phyloP scores from a whole-genome alignment of 1,140 invertebrate species.

The Pseudomyrmex sp. region DNA sequence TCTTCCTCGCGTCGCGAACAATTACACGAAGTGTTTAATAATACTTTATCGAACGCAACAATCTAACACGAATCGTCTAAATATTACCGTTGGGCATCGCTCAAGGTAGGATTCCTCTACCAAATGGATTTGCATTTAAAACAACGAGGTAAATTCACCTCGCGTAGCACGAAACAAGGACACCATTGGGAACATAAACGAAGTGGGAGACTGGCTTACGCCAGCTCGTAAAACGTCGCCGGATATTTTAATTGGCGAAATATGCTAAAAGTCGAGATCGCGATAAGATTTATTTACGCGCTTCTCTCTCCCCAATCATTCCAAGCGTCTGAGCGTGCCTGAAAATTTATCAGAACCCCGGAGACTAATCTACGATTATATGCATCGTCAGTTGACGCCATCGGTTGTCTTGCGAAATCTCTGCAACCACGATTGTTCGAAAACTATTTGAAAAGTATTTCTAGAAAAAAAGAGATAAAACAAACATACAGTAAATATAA shows the following conservation, averaged over 20 bases:
- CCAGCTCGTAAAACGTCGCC: constrained; percentile 71
- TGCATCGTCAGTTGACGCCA: background rate
- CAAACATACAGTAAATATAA: no score
- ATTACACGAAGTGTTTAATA: background rate
- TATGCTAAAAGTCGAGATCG: constrained; percentile 78
- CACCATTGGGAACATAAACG: constrained; percentile 67
- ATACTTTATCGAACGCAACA: background rate
- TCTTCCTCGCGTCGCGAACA: background rate
- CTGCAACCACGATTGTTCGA: background rate
- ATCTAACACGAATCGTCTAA: background rate
- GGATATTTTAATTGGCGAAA: constrained; percentile 79
- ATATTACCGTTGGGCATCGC: constrained; percentile 3
- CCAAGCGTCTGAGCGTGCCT: constrained; percentile 24
- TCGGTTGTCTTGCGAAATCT: background rate
- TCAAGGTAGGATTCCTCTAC: constrained; percentile 46
- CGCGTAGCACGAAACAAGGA: constrained; percentile 71
- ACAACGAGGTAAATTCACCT: constrained; percentile 70
- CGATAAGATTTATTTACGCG: constrained; percentile 73
- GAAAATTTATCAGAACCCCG: constrained; percentile 67
- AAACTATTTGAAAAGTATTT: background rate
- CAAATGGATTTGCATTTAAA: constrained; percentile 70
- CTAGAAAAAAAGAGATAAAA: no score
- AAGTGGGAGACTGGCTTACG: constrained; percentile 66
- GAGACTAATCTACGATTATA: constrained; percentile 28
- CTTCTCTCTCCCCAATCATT: constrained; percentile 53